phyloP scores from a whole-genome alignment of 2,797 vertebrate genomes.

The Fringilla coelebs region DNA sequence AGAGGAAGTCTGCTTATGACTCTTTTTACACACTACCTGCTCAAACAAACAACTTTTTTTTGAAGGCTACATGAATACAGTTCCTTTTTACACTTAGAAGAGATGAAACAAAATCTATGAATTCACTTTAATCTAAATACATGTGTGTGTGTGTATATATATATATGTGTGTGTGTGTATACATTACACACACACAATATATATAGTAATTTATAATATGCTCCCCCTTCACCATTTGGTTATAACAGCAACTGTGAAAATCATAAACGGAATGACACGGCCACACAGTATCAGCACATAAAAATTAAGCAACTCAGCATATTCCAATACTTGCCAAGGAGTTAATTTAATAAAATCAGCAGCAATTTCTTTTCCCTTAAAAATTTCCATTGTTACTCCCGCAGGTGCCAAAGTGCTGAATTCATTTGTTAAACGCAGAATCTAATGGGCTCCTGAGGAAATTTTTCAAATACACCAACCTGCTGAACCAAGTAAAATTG shows the following conservation, averaged over 20 bases:
- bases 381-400: slow-evolving; percentile 30
- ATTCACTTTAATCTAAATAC: not conserved
- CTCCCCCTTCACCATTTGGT: not conserved
- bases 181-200: not conserved
- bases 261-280: not conserved
- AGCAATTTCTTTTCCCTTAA: slow-evolving; percentile 38
- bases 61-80: not conserved
- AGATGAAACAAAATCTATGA: not conserved
- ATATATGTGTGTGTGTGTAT: rapidly evolving
- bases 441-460: not conserved
- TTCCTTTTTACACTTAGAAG: not conserved
- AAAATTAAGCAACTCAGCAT: not conserved
- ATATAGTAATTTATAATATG: not conserved
- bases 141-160: rapidly evolving
- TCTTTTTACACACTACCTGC: not conserved
- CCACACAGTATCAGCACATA: not conserved
- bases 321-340: slow-evolving; percentile 29
- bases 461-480: slow-evolving; percentile 76
- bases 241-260: not conserved
- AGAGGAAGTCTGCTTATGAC: not conserved
- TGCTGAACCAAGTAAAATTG: slow-evolving; percentile 90
- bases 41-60: not conserved
- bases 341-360: slow-evolving; percentile 52
- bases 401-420: not conserved
- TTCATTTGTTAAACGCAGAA: not conserved